These are phyloP conservation scores for Archaeoteleia sp. DNA, from an alignment of 2,888 invertebrate species.

Conservation along the genomic window DNA sequence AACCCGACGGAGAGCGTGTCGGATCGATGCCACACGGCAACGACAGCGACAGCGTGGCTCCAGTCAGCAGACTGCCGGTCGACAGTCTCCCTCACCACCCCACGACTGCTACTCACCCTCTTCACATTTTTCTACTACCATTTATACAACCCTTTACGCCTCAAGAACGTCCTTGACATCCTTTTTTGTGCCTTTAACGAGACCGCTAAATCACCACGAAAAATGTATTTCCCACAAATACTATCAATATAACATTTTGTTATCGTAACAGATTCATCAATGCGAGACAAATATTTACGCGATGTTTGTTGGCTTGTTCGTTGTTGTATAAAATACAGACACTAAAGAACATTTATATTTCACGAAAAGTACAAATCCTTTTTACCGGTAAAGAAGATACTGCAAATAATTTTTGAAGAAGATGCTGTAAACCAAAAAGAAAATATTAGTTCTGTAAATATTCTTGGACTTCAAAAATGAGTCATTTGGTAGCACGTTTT, in stretches of 20 bases:
- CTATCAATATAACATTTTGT: conserved; percentile 17
- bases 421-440: too few species aligned
- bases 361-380: too few species aligned
- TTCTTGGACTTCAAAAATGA: too few species aligned
- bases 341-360: too few species aligned
- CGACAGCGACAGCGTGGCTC: conserved; percentile 71
- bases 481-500: too few species aligned
- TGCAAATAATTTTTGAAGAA: too few species aligned
- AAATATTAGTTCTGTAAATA: too few species aligned
- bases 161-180: conserved; percentile 44
- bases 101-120: conserved; percentile 35
- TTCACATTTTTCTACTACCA: conserved; percentile 48
- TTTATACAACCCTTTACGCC: conserved; percentile 48
- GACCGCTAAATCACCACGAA: conserved; percentile 11
- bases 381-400: too few species aligned
- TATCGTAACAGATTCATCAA: too few species aligned
- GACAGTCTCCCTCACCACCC: conserved; percentile 35
- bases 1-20: conserved; percentile 56
- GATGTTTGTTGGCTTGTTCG: too few species aligned
- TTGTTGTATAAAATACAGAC: too few species aligned
- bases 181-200: conserved; percentile 30
- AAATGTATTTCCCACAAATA: conserved; percentile 20
- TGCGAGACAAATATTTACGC: too few species aligned
- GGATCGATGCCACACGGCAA: conserved; percentile 66
- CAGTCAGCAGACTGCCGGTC: conserved; percentile 61